Evolutionary conservation across 2,113 vertebrate species (phyloP).

Genomic region (Ceyx cyanopectus): DNA sequence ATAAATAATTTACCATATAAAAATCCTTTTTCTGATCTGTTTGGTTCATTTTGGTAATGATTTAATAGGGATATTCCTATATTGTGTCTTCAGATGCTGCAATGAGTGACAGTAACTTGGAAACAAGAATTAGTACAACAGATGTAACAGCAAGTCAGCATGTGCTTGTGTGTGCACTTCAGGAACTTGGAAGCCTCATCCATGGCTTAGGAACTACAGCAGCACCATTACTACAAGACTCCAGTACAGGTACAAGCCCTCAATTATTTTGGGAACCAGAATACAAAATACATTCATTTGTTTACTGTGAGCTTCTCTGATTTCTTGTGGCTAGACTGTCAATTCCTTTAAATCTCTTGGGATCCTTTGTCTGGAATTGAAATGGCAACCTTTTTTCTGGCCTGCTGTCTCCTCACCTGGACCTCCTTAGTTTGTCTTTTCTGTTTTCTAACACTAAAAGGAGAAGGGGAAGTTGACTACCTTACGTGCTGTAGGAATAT

Average conservation of each 20-base stretch:
- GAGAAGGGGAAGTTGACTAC: neutral
- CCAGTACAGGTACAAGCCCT: constrained; percentile 80
- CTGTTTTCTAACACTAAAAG: neutral
- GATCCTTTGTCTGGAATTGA: neutral
- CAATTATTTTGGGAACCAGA: neutral
- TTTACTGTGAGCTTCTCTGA: neutral
- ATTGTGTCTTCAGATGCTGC: constrained; percentile 77
- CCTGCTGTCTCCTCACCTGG: neutral
- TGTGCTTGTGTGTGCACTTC: constrained; percentile 86
- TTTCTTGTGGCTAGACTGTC: neutral
- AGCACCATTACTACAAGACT: constrained; percentile 87
- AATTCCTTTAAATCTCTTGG: neutral
- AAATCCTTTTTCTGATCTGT: neutral
- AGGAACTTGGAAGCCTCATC: constrained; percentile 90
- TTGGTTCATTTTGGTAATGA: constrained; percentile 30
- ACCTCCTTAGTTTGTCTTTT: neutral
- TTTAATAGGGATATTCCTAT: constrained; percentile 28
- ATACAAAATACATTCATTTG: neutral
- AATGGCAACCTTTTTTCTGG: neutral
- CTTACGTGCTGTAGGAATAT: neutral
- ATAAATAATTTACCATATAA: neutral
- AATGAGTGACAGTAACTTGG: constrained; percentile 82
- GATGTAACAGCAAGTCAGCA: constrained; percentile 84
- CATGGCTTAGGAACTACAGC: constrained; percentile 85
- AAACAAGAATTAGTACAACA: constrained; percentile 76